Evolutionary conservation across 2,888 invertebrate species (phyloP).

Genomic region (Beris morrisii): DNA sequence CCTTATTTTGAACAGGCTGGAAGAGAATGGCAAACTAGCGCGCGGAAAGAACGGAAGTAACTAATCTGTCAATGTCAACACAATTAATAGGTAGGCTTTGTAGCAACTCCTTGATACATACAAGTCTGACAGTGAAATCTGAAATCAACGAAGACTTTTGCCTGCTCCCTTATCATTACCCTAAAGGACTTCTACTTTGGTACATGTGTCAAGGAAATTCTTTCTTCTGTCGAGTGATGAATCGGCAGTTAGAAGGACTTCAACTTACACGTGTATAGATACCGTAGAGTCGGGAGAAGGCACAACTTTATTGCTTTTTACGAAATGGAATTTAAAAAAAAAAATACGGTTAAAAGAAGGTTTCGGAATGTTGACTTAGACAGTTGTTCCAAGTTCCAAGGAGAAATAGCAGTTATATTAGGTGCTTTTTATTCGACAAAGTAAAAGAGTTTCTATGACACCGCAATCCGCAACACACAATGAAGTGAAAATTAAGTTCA

Average conservation of each 20-base stretch:
- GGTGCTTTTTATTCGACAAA: background rate
- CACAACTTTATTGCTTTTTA: background rate
- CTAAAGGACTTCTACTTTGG: conserved; percentile 13
- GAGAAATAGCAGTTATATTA: background rate
- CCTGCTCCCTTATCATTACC: conserved; percentile 18
- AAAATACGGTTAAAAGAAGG: too few relatives aligned
- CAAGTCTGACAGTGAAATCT: background rate
- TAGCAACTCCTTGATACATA: conserved; percentile 4
- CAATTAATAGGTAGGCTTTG: conserved; percentile 32
- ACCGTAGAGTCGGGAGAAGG: background rate
- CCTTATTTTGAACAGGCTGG: background rate
- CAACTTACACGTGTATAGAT: background rate
- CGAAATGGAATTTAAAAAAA: too few relatives aligned
- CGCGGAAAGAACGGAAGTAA: conserved; percentile 7
- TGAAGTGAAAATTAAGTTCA: too few relatives aligned
- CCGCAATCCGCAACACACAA: too few relatives aligned
- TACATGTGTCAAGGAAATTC: conserved; percentile 25
- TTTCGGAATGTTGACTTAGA: too few relatives aligned
- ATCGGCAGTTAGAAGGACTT: conserved; percentile 22
- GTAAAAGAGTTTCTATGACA: too few relatives aligned
- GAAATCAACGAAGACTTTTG: conserved; percentile 9
- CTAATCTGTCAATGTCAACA: conserved; percentile 34
- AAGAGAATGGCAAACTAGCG: conserved; percentile 9
- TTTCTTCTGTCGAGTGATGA: conserved; percentile 17
- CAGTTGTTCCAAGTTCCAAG: background rate